These are phyloP conservation scores for Echinops telfairi DNA, from an alignment of 2,113 vertebrate species.

Conservation along the genomic window DNA sequence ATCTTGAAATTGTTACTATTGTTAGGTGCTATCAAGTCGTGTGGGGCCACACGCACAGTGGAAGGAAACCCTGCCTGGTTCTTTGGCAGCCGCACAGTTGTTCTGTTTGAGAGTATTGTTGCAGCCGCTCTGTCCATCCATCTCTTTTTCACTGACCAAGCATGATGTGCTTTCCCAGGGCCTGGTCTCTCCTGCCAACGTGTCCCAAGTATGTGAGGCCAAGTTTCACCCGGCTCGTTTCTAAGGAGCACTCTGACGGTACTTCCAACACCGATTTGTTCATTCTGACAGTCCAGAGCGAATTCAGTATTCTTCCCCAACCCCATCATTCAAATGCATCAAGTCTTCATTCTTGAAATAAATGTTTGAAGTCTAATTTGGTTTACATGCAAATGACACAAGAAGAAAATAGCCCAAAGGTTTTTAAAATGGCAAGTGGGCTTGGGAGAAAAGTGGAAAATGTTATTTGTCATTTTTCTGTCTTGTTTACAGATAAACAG, in stretches of 20 bases:
- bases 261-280: neutral
- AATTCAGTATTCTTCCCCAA: neutral
- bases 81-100: neutral
- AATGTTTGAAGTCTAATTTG: constrained; percentile 47
- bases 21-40: neutral
- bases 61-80: neutral
- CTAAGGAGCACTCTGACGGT: neutral
- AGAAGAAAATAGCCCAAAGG: neutral
- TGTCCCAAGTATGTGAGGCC: neutral
- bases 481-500: neutral
- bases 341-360: constrained; percentile 20
- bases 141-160: neutral
- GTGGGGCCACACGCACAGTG: neutral
- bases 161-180: neutral
- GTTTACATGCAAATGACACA: neutral
- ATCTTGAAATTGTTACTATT: neutral
- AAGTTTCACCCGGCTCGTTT: no score
- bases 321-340: neutral
- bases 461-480: neutral
- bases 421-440: constrained; percentile 1
- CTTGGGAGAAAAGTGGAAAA: constrained; percentile 46
- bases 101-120: neutral
- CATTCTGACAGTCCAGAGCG: neutral
- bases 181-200: neutral
- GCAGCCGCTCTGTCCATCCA: neutral